Evolutionary conservation across 2,797 vertebrate genomes (phyloP), one percentile per base, ranked within the genome.

Genomic region (Lepus oiostolus): DNA sequence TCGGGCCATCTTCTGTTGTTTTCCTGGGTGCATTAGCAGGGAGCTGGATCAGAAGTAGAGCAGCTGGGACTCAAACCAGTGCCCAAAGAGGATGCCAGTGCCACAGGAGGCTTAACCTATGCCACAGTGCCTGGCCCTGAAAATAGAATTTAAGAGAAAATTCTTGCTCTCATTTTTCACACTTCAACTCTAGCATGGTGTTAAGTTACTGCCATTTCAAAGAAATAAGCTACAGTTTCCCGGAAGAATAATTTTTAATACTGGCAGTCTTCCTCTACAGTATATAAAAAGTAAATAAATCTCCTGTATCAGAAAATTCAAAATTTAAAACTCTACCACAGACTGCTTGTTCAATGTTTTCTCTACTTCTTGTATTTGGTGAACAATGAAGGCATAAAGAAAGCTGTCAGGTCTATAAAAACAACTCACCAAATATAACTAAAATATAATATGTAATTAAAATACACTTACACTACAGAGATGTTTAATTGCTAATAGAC

Each of bases 361-460:
- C 97, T 97, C 96, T 96, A 98, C 93, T 80, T 98, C 96, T 98
- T 98, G 70, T 90, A 76, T 30, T 86, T 62, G 68, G 95, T 76
- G 0, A 90, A 93, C 85, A 97, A 98, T 98, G 96, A 97, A 96
- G 74, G 98, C 58, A 97, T 13, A 98, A 77, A 93, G n/a, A 93
- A 85, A 5, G 71, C 32, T 85, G 80, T 96, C 63, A 94, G 70
- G 13, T 79, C 72, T 80, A 67, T 42, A 42, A 92, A 75, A 75
- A 42, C 42, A 42, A 42, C 42, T 42, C 42, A 42, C 42, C 42
- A 70, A 62, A 63, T 68, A 60, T 47, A 70, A 47, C 0, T 71
- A 26, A 83, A 24, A n/a, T 28, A 77, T 79, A 74, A 72, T n/a
- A 60, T 16, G 67, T 91, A 91, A 85, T 42, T 72, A 86, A 72